phyloP scores from a whole-genome alignment of 2,797 vertebrate genomes.

The Natrix natrix region DNA sequence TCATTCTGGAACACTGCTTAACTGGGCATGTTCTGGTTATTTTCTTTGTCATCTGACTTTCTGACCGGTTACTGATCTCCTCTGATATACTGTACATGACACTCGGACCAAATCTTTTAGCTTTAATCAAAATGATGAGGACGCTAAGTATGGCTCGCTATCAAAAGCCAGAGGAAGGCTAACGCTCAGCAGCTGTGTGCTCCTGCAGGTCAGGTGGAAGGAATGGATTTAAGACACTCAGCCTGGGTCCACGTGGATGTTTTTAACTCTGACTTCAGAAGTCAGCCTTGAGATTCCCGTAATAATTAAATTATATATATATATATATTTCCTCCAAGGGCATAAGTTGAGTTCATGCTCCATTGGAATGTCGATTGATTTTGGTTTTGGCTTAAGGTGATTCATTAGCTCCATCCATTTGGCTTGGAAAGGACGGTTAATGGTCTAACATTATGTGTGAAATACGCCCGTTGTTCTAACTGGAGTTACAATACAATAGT shows the following conservation, averaged over 20 bases:
- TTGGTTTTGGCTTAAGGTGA: neutral
- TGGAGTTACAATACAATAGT: neutral
- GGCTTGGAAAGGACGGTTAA: neutral
- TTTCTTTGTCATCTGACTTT: slow-evolving; percentile 90
- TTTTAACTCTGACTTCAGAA: slow-evolving; percentile 67
- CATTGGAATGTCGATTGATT: neutral
- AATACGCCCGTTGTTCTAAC: neutral
- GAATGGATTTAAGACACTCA: slow-evolving; percentile 79
- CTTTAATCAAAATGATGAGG: slow-evolving; percentile 85
- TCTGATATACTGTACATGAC: slow-evolving; percentile 94
- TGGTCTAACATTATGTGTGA: neutral
- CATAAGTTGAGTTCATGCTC: neutral
- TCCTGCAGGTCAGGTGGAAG: slow-evolving; percentile 88
- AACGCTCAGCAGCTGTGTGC: slow-evolving; percentile 81
- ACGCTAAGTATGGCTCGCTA: slow-evolving; percentile 71
- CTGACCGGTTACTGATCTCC: slow-evolving; percentile 87
- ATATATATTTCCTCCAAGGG: neutral
- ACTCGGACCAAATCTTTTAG: slow-evolving; percentile 73
- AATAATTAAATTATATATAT: neutral
- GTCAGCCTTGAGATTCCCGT: slow-evolving; percentile 43
- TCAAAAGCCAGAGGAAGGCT: slow-evolving; percentile 71
- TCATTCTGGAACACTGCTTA: slow-evolving; percentile 66
- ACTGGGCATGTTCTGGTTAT: slow-evolving; percentile 75
- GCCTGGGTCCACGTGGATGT: slow-evolving; percentile 59
- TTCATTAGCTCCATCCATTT: neutral